Percentiles rank a stretch among this genome's conserved stretches.
phyloP scores from a whole-genome alignment of 2,888 invertebrate species.

The Lepidochrysops patricia region DNA sequence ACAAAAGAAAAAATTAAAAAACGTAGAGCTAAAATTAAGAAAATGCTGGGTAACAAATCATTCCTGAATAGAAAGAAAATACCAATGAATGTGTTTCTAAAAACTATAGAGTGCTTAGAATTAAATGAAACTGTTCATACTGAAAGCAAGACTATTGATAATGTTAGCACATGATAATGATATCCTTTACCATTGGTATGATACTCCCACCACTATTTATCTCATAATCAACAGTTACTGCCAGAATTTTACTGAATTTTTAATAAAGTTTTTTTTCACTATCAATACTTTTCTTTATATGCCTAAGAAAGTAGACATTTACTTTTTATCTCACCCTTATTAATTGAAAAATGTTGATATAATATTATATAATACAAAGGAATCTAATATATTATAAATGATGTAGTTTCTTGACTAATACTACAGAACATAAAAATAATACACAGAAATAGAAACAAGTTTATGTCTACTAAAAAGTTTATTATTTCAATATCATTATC shows the following conservation, averaged over 20 bases:
- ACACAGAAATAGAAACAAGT: no score
- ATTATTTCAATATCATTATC: no score
- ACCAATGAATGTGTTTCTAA: constrained; percentile 72
- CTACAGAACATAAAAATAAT: no score
- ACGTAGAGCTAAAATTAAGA: constrained; percentile 73
- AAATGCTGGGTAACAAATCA: constrained; percentile 66
- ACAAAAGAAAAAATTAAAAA: constrained; percentile 74
- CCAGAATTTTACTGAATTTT: neutral
- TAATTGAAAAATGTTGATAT: no score
- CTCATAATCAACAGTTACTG: constrained; percentile 3
- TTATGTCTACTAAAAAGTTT: no score
- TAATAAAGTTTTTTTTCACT: neutral
- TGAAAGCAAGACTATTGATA: constrained; percentile 34
- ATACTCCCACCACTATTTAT: constrained; percentile 16
- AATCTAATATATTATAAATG: no score
- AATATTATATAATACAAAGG: no score
- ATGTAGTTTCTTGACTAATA: no score
- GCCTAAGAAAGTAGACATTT: no score
- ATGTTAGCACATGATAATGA: constrained; percentile 20
- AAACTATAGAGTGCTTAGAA: constrained; percentile 70
- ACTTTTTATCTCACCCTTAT: no score
- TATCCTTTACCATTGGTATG: constrained; percentile 36
- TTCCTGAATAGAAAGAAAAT: constrained; percentile 66
- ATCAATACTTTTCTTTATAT: no score
- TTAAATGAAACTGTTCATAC: constrained; percentile 55